Conservation (phyloP, 2,113 vertebrate genomes). For the Vanacampus margaritifer region DNA sequence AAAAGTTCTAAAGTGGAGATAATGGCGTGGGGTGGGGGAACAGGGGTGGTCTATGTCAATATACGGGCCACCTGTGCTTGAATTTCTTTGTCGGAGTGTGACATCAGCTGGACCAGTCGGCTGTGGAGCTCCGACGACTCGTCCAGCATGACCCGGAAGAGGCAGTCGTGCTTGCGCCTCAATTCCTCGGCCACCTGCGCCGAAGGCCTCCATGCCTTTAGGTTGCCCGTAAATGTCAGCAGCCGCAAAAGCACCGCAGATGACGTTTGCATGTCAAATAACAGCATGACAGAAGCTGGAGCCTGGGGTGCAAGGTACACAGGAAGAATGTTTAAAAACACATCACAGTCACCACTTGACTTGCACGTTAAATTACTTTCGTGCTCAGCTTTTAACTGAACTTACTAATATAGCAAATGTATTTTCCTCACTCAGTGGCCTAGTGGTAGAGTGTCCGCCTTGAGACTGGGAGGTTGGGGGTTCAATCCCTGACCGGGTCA, state of each 20-base stretch:
- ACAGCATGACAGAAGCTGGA: constrained; percentile 77
- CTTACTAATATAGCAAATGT: too few relatives aligned
- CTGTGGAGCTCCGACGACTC: constrained; percentile 74
- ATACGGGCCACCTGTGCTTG: constrained; percentile 82
- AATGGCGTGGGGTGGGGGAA: neutral
- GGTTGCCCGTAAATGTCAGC: constrained; percentile 80
- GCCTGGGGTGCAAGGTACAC: constrained; percentile 57
- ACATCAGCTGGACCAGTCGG: constrained; percentile 76
- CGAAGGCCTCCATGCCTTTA: constrained; percentile 70
- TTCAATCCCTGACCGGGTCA: too few relatives aligned
- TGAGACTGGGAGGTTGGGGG: too few relatives aligned
- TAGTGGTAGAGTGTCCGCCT: too few relatives aligned
- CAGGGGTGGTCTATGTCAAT: constrained; percentile 58
- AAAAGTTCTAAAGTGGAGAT: constrained; percentile 3
- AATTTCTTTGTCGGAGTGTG: constrained; percentile 80
- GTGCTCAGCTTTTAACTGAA: too few relatives aligned
- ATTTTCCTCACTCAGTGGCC: too few relatives aligned
- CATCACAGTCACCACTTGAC: neutral
- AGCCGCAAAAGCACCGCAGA: constrained; percentile 81
- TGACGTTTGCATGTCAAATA: constrained; percentile 76
- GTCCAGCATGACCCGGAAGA: constrained; percentile 80
- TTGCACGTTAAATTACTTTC: too few relatives aligned
- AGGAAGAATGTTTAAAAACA: neutral
- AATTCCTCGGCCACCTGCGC: constrained; percentile 68
- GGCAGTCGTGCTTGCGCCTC: constrained; percentile 70